Base-by-base conservation (phyloP, 2,113 vertebrate species). In the Paralichthys olivaceus region DNA sequence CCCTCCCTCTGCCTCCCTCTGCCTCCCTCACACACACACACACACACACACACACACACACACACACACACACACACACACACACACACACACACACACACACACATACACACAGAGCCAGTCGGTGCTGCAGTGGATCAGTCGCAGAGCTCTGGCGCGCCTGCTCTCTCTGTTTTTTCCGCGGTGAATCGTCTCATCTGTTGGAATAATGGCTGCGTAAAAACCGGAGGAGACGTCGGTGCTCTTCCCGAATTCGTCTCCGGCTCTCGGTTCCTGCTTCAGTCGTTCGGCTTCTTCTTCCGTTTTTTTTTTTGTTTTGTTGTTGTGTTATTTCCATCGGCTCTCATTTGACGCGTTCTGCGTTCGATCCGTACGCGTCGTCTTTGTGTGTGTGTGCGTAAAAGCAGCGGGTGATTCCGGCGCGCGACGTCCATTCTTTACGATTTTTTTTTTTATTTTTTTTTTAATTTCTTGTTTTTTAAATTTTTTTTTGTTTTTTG, bases 91-190 rank as follows among this genome's bases (percentile, higher is more conserved):
- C 22, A 26, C 62, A 0, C 53, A 40, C 71, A 47, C 47, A 29
- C 69, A 15, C 67, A 51, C 51, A 47, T 65, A 26, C 74, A 4
- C 69, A 37, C 26, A 32, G 45, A 71, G 53, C 43, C 77, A 63
- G 79, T 62, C 72, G 72, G 73, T 90, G 87, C 90, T 93, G 90
- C 89, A 91, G 88, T 89, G 90, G 84, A 85, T 90, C 85, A 91
- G 84, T 72, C 87, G 86, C 85, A 84, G 85, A 85, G 80, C 85
- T 82, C 59, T 59, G 53, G 75, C 81, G 69, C 77, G 66, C 75
- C 59, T 73, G 64, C 74, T 47, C 69, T 84, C 8, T 57, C 14
- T 57, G n/a, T 72, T n/a, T 63, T 81, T 78, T 75, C 69, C 81
- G 62, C 81, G 59, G 65, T 63, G 72, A 73, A 72, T 72, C 82